Evolutionary conservation across 2,797 vertebrate species (phyloP), one percentile per base, ranked within the genome.

Genomic region (Prionace glauca): DNA sequence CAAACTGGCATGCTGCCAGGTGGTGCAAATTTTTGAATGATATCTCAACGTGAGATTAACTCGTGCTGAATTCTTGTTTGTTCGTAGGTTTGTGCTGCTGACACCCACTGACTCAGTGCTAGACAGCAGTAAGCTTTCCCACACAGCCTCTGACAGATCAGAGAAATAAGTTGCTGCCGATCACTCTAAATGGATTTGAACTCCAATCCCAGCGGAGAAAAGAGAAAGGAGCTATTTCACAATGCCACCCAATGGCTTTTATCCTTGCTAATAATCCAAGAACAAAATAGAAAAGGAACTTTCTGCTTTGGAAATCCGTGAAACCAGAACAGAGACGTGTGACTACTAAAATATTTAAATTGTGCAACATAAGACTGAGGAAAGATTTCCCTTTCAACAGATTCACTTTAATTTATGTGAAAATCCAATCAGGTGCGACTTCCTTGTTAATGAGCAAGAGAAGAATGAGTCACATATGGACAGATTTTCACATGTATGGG

Each of bases 381-480:
- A 92, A 41, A 92, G 18, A 3, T 92, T 92, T 92, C n/a, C 65
- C 16, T 1, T 67, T 92, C 32, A 9, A 41, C 65, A 92, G 62
- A 92, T 92, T 92, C 18, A 12, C 65, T 67, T 90, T 16, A 87
- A 87, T 26, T 87, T 90, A 92, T 41, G 20, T 69, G 62, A 12
- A 69, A 92, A 36, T 92, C 20, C 32, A 67, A 67, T 67, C 62
- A 36, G 90, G 22, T 69, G n/a, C 36, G 9, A 92, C 90, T 69
- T 92, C 62, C 90, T 92, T 69, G 32, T n/a, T 67, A 92, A 92
- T 92, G 90, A 92, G n/a, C 36, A 32, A 92, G 60, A 69, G 62
- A 62, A 62, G 29, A 62, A 18, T 7, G 32, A 92, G 32, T 67
- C 90, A 41, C 90, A 92, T 62, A 69, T 65, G 29, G 90, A 92